Base-by-base conservation (phyloP, 2,113 vertebrate species). In the Vicugna pacos region DNA sequence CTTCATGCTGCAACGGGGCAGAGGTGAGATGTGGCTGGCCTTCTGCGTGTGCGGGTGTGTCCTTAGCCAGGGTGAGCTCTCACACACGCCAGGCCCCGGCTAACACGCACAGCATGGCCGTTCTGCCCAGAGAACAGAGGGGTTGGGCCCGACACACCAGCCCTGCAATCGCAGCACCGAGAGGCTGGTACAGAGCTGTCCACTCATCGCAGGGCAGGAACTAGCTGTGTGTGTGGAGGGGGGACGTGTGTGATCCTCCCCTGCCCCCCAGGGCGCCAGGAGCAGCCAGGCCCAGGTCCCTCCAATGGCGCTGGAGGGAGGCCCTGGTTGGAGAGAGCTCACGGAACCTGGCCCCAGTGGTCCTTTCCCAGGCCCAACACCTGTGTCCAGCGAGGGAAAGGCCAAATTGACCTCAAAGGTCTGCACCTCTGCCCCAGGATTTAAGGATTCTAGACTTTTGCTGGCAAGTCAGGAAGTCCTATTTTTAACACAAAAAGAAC, bases 1-100 rank as follows among this genome's bases (percentile, higher is more conserved):
- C 97, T 99, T 99, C 99, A 99, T 99, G 84, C 99, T 99, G 98
- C 80, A 95, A 93, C 17, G 73, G 46, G 32, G 38, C 38, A 42
- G 86, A 13, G 52, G 92, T 62, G 64, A 0, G 4, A 64, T 1
- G 2, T 0, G 2, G 5, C 1, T 10, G 35, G 91, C 32, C 32
- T 17, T 38, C 35, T 30, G 13, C 0, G 0, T 4, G 70, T 7
- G 6, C 19, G 65, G 2, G 2, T 32, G 35, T 19, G 11, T 62
- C 42, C 58, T 73, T 8, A 28, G 24, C 22, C 50, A 19, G 14
- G 10, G 22, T 2, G n/a, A 77, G 35, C 11, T 69, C 52, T 42
- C 15, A 32, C 5, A 22, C 64, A 38, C 20, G 35, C 28, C 60
- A 90, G 28, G n/a, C 46, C 60, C 35, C 6, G 26, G 35, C 2